Evolutionary conservation across 2,888 invertebrate species (phyloP).

Genomic region (Drosophila ezoana): DNA sequence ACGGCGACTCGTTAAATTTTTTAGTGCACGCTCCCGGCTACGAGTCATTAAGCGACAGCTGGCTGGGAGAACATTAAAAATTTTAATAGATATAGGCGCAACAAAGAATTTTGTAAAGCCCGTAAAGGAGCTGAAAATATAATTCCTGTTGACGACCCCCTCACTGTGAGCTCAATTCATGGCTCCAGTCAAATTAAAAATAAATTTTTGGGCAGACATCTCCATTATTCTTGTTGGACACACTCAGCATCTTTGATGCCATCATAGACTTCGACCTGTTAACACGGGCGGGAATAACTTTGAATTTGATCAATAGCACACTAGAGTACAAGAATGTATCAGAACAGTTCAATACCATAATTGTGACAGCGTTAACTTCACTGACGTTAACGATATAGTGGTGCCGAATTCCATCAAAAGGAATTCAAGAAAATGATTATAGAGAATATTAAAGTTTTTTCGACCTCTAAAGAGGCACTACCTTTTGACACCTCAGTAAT

Average conservation of each 20-base stretch:
- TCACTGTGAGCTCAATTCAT: slow-evolving; percentile 3
- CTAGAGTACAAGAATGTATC: too few relatives aligned
- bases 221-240: slow-evolving; percentile 2
- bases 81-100: too few relatives aligned
- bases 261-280: too few relatives aligned
- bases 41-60: too few relatives aligned
- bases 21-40: too few relatives aligned
- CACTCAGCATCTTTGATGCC: not conserved
- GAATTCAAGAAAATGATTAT: not conserved
- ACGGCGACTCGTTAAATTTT: too few relatives aligned
- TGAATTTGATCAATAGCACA: too few relatives aligned
- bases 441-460: not conserved
- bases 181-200: not conserved
- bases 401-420: not conserved
- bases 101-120: too few relatives aligned
- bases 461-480: not conserved
- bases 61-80: too few relatives aligned
- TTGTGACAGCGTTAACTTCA: not conserved
- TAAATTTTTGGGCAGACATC: not conserved
- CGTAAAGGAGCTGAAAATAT: too few relatives aligned
- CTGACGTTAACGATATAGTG: not conserved
- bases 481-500: not conserved
- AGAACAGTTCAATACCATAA: not conserved
- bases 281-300: too few relatives aligned
- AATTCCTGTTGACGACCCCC: too few relatives aligned